These are phyloP conservation scores for Polyergus mexicanus DNA, from an alignment of 1,140 invertebrate species.

Conservation along the genomic window DNA sequence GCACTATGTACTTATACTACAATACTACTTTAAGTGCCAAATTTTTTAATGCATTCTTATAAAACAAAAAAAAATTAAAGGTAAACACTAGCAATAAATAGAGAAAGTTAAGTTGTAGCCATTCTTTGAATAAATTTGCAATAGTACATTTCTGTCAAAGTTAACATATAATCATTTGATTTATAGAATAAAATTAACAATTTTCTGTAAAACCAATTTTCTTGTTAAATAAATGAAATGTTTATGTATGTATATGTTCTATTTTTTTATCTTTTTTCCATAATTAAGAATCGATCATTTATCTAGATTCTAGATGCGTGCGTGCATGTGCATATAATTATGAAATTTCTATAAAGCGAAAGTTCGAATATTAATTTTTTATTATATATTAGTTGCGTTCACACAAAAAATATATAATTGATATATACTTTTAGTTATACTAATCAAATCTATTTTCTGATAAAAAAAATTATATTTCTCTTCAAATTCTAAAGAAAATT, in stretches of 20 bases:
- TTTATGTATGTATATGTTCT: conserved; percentile 29
- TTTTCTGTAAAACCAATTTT: conserved; percentile 70
- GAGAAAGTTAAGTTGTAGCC: not conserved
- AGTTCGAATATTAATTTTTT: too few species aligned
- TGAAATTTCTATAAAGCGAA: too few species aligned
- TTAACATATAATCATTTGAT: conserved; percentile 62
- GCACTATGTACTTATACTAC: not conserved
- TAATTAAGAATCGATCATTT: not conserved
- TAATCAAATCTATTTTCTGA: too few species aligned
- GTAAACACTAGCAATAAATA: not conserved
- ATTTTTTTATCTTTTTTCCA: not conserved
- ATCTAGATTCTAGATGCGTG: not conserved
- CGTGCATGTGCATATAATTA: too few species aligned
- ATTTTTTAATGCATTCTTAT: conserved; percentile 1
- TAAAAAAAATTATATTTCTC: too few species aligned
- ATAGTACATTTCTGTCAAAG: conserved; percentile 8
- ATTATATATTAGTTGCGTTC: too few species aligned
- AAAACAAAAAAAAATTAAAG: not conserved
- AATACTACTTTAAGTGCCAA: conserved; percentile 9
- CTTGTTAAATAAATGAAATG: conserved; percentile 71
- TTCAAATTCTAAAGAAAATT: not conserved
- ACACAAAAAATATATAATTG: too few species aligned
- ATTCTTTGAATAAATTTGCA: conserved; percentile 32
- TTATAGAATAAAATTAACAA: conserved; percentile 50
- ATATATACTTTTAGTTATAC: too few species aligned